These are phyloP conservation scores for Scomber japonicus DNA, from an alignment of 2,113 vertebrate species.

Conservation along the genomic window DNA sequence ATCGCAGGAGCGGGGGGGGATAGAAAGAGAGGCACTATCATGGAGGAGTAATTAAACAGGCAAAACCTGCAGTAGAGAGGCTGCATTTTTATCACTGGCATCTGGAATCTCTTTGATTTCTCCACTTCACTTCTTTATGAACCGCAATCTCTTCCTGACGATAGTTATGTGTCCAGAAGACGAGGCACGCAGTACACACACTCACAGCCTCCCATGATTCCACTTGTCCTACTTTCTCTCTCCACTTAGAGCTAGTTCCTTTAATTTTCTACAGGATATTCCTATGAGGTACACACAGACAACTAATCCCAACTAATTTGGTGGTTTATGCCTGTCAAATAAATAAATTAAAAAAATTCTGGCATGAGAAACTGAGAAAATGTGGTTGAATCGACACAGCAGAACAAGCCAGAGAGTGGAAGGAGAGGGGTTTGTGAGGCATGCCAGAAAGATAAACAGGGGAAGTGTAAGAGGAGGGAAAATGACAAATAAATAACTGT, in stretches of 20 bases:
- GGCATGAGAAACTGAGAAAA: constrained; percentile 65
- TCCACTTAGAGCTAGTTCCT: constrained; percentile 48
- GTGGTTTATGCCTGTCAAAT: constrained; percentile 51
- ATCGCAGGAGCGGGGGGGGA: constrained; percentile 23
- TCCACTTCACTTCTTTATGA: constrained; percentile 71
- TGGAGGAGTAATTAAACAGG: constrained; percentile 75
- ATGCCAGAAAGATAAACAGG: constrained; percentile 71
- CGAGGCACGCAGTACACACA: constrained; percentile 19
- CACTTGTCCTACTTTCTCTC: constrained; percentile 65
- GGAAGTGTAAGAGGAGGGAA: constrained; percentile 53
- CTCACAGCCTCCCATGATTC: constrained; percentile 49
- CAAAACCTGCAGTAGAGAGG: constrained; percentile 57
- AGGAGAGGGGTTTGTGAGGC: constrained; percentile 50
- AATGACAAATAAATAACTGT: constrained; percentile 75
- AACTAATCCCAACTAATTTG: constrained; percentile 78
- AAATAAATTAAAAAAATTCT: constrained; percentile 46
- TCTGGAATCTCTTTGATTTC: constrained; percentile 76
- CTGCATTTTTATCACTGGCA: constrained; percentile 68
- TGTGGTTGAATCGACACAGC: constrained; percentile 58
- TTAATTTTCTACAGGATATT: constrained; percentile 73
- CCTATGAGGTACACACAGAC: constrained; percentile 69
- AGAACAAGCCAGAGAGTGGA: constrained; percentile 60
- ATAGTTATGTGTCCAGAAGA: constrained; percentile 67
- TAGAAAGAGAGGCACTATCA: constrained; percentile 52
- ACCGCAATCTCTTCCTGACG: constrained; percentile 64